A percentile compares a stretch with the other conserved stretches of the same genome.
phyloP scores from a whole-genome alignment of 2,888 invertebrate species.

The Eulithis prunata region DNA sequence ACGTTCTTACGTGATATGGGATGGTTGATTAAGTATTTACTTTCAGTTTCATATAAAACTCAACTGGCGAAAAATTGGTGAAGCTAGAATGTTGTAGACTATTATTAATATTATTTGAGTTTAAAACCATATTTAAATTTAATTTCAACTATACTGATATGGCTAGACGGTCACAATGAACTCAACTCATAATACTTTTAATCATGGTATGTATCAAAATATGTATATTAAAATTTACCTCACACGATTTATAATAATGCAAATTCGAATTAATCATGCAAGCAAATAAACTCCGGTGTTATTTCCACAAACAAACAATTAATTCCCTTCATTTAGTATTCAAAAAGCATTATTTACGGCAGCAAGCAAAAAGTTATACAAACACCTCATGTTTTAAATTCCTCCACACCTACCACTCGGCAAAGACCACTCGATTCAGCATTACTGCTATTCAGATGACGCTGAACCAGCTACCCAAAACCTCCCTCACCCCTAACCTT shows the following conservation, averaged over 20 bases:
- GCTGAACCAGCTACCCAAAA: conserved; percentile 50
- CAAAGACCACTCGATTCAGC: conserved; percentile 68
- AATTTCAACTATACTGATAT: too few relatives aligned
- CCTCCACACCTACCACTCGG: conserved; percentile 54
- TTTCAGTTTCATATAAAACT: too few relatives aligned
- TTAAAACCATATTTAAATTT: too few relatives aligned
- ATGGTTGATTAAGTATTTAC: background rate
- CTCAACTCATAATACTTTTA: conserved; percentile 10
- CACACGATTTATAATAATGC: conserved; percentile 23
- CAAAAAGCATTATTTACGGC: conserved; percentile 43
- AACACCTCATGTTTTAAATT: conserved; percentile 67
- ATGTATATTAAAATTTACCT: conserved; percentile 20
- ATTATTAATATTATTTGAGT: too few relatives aligned
- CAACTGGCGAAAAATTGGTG: too few relatives aligned
- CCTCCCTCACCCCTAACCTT: conserved; percentile 44
- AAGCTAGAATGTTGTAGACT: too few relatives aligned
- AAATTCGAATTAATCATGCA: conserved; percentile 28
- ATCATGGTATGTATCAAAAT: conserved; percentile 12
- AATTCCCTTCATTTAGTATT: conserved; percentile 23
- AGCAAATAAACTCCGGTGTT: conserved; percentile 14
- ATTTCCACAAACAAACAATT: conserved; percentile 11
- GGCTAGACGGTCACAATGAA: background rate
- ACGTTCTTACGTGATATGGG: conserved; percentile 12
- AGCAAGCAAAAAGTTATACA: conserved; percentile 47
- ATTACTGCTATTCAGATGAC: conserved; percentile 66